Evolutionary conservation across 2,888 invertebrate genomes (phyloP), one percentile per base, ranked within the genome.

Genomic region (Hirtodrosophila confusa): DNA sequence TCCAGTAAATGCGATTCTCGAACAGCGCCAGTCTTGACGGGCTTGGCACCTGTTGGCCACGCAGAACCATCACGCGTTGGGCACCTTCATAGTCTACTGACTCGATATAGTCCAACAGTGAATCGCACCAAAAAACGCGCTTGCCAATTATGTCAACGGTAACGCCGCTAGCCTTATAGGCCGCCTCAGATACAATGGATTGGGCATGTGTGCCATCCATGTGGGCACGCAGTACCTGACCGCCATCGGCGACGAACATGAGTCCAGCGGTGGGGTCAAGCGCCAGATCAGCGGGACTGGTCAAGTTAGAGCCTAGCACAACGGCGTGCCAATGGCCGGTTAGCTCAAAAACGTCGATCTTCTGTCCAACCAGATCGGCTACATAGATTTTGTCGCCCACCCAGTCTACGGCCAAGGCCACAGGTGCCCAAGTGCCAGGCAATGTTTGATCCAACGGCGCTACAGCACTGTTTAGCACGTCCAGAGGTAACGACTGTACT

Each of bases 111-210:
- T 99, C 98, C 54, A 99, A 92, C 10, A 98, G 92, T 0, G 97
- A 96, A 90, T 99, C 99, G 87, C 98, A 98, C 98, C 99, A 99
- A 92, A 97, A 99, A 6, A 99, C 95, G 49, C 99, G 92, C 85
- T 96, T 95, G 0, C 96, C 95, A 24, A 97, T 95, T n/a, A 96
- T 95, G 91, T 99, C 99, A 0, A 98, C 95, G 0, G 98, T 94
- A 8, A 99, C 94, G 3, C 98, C 98, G 1, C 97, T 96, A 0
- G 98, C 98, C 90, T 97, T 97, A 90, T 98, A 97, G 0, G 98
- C 96, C 0, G 98, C 98, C 88, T 97, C 97, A 0, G 96, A 95
- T 0, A 98, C 96, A 37, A 99, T 95, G 0, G 97, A 95, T 43
- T 94, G 93, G 0, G 95, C 93, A 85, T 95, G 94, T 0, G 97